A percentile compares a stretch with the other conserved stretches of the same genome.
Conservation (phyloP, 2,888 invertebrate genomes). For the Atrina japonica region DNA sequence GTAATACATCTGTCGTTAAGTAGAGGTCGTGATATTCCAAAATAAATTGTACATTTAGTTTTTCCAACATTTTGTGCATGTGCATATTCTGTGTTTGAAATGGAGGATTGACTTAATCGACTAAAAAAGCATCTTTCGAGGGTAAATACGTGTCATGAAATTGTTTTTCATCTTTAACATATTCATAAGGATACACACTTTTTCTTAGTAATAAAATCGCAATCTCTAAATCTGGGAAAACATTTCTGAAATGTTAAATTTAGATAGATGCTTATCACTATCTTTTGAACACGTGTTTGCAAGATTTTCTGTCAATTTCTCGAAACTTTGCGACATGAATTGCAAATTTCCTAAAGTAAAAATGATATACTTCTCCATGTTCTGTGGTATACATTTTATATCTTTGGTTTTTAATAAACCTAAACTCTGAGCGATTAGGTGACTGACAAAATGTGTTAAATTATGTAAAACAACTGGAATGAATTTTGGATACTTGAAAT, state of each 20-base stretch:
- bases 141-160: slow-evolving; percentile 29
- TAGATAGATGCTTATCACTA: too few relatives aligned
- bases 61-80: slow-evolving; percentile 52
- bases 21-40: slow-evolving; percentile 35
- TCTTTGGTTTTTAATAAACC: slow-evolving; percentile 4
- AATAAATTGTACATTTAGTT: slow-evolving; percentile 11
- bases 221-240: slow-evolving; percentile 1
- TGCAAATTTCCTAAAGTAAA: slow-evolving; percentile 41
- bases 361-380: slow-evolving; percentile 38
- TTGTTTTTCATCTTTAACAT: slow-evolving; percentile 54
- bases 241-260: neutral
- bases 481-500: slow-evolving; percentile 9
- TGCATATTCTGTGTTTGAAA: slow-evolving; percentile 52
- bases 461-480: slow-evolving; percentile 21
- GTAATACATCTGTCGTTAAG: slow-evolving; percentile 51
- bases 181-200: slow-evolving; percentile 76
- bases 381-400: slow-evolving; percentile 11
- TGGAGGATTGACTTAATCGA: slow-evolving; percentile 35
- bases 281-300: too few relatives aligned
- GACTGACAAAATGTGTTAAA: neutral
- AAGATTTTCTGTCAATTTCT: slow-evolving; percentile 31
- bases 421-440: neutral
- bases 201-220: slow-evolving; percentile 52
- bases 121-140: slow-evolving; percentile 46
- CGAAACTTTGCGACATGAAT: slow-evolving; percentile 33